Evolutionary conservation across 2,797 vertebrate genomes (phyloP).

Genomic region (Phoebastria nigripes): DNA sequence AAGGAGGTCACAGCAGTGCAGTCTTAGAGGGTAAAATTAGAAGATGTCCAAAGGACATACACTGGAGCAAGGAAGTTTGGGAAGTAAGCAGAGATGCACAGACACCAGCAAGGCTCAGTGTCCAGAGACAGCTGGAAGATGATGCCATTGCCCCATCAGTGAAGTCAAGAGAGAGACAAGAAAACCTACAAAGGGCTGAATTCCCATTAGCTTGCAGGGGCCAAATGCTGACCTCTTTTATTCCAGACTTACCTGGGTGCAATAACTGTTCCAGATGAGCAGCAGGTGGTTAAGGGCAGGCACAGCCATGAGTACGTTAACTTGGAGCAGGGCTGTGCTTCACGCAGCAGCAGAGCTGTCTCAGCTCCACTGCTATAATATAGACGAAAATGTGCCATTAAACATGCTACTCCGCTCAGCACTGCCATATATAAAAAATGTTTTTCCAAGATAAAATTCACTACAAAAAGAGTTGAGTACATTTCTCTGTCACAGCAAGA

Average conservation of each 20-base stretch:
- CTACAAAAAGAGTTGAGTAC: conserved; percentile 13
- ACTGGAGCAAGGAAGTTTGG: neutral
- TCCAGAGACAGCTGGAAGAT: neutral
- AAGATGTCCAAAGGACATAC: neutral
- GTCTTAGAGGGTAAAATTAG: neutral
- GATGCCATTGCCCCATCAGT: neutral
- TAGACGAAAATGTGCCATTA: conserved; percentile 23
- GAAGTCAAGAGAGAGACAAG: neutral
- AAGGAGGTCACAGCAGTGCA: neutral
- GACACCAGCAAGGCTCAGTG: neutral
- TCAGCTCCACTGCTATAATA: neutral
- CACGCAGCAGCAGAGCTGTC: neutral
- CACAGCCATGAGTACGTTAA: neutral
- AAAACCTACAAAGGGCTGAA: neutral
- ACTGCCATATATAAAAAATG: conserved; percentile 33
- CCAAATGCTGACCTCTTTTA: neutral
- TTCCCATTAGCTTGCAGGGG: neutral
- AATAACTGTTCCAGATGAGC: neutral
- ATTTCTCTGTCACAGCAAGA: conserved; percentile 23
- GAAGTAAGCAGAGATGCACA: neutral
- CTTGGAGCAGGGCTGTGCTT: neutral
- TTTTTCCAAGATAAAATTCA: conserved; percentile 33
- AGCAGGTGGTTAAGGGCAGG: neutral
- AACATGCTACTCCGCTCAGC: neutral
- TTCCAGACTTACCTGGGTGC: neutral